phyloP scores from a whole-genome alignment of 2,888 invertebrate genomes.

The Acronicta leporina region DNA sequence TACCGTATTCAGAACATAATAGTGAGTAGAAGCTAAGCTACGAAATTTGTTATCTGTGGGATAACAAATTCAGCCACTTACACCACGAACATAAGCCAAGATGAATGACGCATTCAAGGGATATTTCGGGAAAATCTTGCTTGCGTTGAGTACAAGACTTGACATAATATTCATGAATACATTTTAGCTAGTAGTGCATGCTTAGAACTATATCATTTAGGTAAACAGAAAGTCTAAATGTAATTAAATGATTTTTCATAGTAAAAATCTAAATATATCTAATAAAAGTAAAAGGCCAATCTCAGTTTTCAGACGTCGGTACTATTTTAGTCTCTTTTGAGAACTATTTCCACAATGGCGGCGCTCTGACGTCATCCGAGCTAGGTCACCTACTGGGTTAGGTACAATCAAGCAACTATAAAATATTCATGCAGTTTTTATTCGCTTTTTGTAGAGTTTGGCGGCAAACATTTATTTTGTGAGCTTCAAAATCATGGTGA shows the following conservation, averaged over 20 bases:
- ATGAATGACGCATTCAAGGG: conserved; percentile 7
- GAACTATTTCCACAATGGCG: conserved; percentile 21
- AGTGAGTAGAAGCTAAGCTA: neutral
- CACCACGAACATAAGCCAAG: conserved; percentile 10
- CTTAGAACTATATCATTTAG: neutral
- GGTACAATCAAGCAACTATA: conserved; percentile 52
- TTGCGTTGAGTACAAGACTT: conserved; percentile 10
- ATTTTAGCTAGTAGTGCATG: neutral
- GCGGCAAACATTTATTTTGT: conserved; percentile 19
- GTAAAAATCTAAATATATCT: no score
- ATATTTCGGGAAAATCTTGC: conserved; percentile 28
- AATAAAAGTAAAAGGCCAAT: no score
- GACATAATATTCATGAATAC: conserved; percentile 24
- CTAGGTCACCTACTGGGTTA: conserved; percentile 58
- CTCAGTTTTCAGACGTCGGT: conserved; percentile 9
- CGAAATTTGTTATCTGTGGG: conserved; percentile 11
- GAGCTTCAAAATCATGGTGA: neutral
- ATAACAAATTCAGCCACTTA: conserved; percentile 19
- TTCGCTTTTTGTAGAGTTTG: conserved; percentile 26
- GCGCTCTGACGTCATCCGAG: conserved; percentile 64
- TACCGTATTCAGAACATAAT: neutral
- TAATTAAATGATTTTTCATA: no score
- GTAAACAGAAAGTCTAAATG: no score
- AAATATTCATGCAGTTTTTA: conserved; percentile 56
- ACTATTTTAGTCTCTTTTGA: conserved; percentile 24